A percentile compares a stretch with the other conserved stretches of the same genome.
Evolutionary conservation across 2,797 vertebrate genomes (phyloP).

Genomic region (Ammospiza maritima): DNA sequence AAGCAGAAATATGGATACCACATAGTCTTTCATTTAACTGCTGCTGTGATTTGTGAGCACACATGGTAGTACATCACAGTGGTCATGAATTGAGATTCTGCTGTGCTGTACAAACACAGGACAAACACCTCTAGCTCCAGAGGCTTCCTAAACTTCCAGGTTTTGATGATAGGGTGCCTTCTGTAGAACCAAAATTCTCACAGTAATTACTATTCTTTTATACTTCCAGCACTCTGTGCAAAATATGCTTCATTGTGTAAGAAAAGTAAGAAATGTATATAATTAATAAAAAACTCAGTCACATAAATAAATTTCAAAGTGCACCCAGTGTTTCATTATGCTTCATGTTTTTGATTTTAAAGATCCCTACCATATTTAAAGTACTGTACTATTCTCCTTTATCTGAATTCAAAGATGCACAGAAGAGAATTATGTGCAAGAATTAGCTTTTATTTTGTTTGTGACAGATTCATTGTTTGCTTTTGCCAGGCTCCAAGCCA

Average conservation of each 20-base stretch:
- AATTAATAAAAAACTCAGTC: not conserved
- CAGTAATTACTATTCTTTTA: not conserved
- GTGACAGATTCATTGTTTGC: conserved; percentile 36
- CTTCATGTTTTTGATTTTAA: not conserved
- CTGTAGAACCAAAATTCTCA: not conserved
- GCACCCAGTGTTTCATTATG: not conserved
- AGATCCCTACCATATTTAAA: not conserved
- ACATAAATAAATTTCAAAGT: not conserved
- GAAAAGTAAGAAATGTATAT: not conserved
- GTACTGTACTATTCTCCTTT: not conserved
- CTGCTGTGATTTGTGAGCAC: not conserved
- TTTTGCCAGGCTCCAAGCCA: conserved; percentile 38
- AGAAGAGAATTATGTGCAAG: not conserved
- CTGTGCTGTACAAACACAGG: not conserved
- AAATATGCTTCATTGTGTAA: not conserved
- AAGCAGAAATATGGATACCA: not conserved
- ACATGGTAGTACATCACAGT: not conserved
- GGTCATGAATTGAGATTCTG: not conserved
- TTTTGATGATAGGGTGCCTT: not conserved
- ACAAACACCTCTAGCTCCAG: not conserved
- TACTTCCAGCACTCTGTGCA: not conserved
- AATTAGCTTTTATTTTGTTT: conserved; percentile 42
- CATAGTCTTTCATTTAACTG: not conserved
- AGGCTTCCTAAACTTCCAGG: not conserved
- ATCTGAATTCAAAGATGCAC: conserved; percentile 6